These are phyloP conservation scores for Galeruca laticollis DNA, from an alignment of 2,888 invertebrate genomes.

Conservation along the genomic window DNA sequence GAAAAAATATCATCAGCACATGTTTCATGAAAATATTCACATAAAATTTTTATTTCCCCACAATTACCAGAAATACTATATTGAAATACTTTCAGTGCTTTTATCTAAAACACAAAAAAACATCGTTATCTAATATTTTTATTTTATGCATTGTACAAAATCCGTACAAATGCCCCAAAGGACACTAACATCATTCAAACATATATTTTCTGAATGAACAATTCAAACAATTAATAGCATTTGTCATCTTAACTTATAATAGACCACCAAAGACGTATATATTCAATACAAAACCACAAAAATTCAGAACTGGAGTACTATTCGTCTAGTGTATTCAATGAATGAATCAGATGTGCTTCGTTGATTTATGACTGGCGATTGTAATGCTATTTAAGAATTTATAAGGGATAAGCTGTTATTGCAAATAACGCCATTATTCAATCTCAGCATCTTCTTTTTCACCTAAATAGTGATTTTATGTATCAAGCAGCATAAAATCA, in stretches of 20 bases:
- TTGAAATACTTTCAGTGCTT: no score
- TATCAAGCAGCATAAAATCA: no score
- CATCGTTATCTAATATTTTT: background rate
- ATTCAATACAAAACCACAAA: conserved; percentile 42
- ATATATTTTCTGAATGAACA: conserved; percentile 49
- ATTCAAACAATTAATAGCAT: conserved; percentile 47
- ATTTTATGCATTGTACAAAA: background rate
- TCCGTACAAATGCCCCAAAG: conserved; percentile 7
- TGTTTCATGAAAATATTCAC: no score
- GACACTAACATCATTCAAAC: conserved; percentile 33
- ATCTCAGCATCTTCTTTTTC: no score
- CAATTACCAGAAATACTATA: no score
- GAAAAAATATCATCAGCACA: no score
- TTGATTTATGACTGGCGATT: conserved; percentile 20
- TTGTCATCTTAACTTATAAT: conserved; percentile 50
- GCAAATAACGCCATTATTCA: no score
- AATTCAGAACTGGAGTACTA: conserved; percentile 34
- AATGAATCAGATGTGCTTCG: conserved; percentile 1
- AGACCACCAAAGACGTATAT: conserved; percentile 50
- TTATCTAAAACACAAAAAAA: no score
- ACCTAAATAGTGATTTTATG: no score
- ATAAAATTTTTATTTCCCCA: no score
- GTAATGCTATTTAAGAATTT: no score
- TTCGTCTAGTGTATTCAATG: conserved; percentile 30
- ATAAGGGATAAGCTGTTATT: no score